Evolutionary conservation across 2,797 vertebrate species (phyloP), one percentile per base, ranked within the genome.

Genomic region (Semaprochilodus insignis): DNA sequence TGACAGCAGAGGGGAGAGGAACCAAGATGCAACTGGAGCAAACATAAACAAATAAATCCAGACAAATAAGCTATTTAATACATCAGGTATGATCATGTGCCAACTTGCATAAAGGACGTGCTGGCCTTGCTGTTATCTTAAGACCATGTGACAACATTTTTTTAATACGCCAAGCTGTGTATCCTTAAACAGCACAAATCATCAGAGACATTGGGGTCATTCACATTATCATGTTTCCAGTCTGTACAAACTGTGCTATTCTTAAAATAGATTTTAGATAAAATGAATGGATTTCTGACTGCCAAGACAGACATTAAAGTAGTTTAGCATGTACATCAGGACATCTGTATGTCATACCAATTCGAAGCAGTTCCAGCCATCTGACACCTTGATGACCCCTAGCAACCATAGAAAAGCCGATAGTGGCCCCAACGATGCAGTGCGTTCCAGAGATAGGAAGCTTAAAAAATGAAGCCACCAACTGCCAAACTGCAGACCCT

Each of bases 401-500:
- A 59, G 97, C 97, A 78, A 99, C 97, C 75, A 99, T 92, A 0
- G 97, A 99, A 91, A 96, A 99, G 14, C 97, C 98, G n/a, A 99
- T 98, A 84, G 98, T 99, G 0, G 97, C 97, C 13, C 97, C 98
- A 14, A 99, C 98, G 31, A 99, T 99, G 84, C 98, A 99, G 91
- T 99, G 98, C 23, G 98, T 99, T 82, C 98, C 98, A 88, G 98
- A 99, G 86, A 99, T 98, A 81, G 98, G 97, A 13, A 99, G 96
- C 93, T 96, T 98, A 91, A 99, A 91, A 91, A 99, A 99, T 0
- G 97, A 99, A 82, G 98, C 98, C 16, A 80, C 88, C 52, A 99
- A 93, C 88, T 99, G 98, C 98, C 97, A 99, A 81, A 98, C 96
- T 74, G 98, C 97, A 31, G 98, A 99, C 76, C 98, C 98, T 99